These are phyloP conservation scores for Polydrusus pterygomalis DNA, from an alignment of 2,888 invertebrate species.

Conservation along the genomic window DNA sequence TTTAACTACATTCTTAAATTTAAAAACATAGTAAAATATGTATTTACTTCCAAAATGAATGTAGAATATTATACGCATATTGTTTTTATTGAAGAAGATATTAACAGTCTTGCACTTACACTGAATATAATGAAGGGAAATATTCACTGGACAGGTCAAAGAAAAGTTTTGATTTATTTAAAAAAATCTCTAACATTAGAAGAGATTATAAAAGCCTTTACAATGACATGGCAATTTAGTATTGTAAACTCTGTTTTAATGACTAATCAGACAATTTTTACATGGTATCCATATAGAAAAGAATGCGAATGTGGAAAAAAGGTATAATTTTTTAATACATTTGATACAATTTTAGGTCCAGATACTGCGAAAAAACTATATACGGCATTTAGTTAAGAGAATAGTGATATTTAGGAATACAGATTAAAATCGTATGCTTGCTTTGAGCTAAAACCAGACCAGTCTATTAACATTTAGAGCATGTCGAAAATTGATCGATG, in stretches of 20 bases:
- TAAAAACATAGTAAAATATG: not conserved
- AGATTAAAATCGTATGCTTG: too few relatives aligned
- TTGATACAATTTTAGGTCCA: too few relatives aligned
- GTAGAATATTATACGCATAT: not conserved
- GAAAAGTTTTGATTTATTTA: constrained; percentile 14
- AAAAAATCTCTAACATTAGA: not conserved
- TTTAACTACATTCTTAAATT: not conserved
- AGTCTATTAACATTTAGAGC: too few relatives aligned
- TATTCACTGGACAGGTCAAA: not conserved
- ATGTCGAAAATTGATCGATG: too few relatives aligned
- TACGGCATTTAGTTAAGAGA: too few relatives aligned
- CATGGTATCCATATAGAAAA: constrained; percentile 7
- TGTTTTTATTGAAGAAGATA: constrained; percentile 8
- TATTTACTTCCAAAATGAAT: not conserved
- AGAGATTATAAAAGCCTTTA: not conserved
- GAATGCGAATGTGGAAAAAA: constrained; percentile 10
- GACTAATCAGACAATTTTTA: not conserved
- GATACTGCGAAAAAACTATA: too few relatives aligned
- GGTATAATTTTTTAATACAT: too few relatives aligned
- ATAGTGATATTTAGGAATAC: too few relatives aligned
- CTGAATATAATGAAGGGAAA: constrained; percentile 2
- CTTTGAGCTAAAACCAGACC: too few relatives aligned
- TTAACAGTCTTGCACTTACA: not conserved
- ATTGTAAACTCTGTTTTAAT: constrained; percentile 3
- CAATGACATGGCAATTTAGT: not conserved